Conservation (phyloP, 2,888 invertebrate species). For the Cheiracanthium punctorium region DNA sequence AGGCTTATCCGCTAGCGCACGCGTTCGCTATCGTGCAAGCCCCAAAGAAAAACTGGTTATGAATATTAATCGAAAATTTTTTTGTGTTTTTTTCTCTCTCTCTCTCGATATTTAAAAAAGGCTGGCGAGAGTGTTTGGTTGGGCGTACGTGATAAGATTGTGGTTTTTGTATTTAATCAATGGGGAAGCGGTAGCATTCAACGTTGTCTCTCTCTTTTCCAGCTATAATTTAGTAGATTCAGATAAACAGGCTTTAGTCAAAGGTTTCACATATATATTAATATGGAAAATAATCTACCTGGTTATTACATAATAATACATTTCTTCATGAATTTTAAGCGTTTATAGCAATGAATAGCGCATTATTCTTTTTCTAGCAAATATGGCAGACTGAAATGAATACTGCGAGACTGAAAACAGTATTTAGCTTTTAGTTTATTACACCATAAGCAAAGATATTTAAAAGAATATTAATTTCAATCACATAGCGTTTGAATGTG, state of each 20-base stretch:
- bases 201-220: background rate
- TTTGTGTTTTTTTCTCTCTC: background rate
- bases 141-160: background rate
- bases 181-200: background rate
- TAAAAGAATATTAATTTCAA: too few relatives aligned
- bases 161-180: background rate
- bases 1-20: background rate
- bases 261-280: too few relatives aligned
- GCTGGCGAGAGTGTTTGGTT: background rate
- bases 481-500: too few relatives aligned
- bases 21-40: background rate
- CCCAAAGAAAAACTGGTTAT: background rate
- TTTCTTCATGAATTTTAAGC: too few relatives aligned
- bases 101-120: background rate
- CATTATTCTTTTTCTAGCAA: too few relatives aligned
- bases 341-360: too few relatives aligned
- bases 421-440: too few relatives aligned
- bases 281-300: too few relatives aligned
- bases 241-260: background rate
- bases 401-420: too few relatives aligned
- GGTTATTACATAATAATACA: too few relatives aligned
- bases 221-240: background rate
- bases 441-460: too few relatives aligned
- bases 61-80: slow-evolving; percentile 4
- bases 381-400: too few relatives aligned